Base-by-base conservation (phyloP, 2,113 vertebrate species). In the Echinops telfairi region DNA sequence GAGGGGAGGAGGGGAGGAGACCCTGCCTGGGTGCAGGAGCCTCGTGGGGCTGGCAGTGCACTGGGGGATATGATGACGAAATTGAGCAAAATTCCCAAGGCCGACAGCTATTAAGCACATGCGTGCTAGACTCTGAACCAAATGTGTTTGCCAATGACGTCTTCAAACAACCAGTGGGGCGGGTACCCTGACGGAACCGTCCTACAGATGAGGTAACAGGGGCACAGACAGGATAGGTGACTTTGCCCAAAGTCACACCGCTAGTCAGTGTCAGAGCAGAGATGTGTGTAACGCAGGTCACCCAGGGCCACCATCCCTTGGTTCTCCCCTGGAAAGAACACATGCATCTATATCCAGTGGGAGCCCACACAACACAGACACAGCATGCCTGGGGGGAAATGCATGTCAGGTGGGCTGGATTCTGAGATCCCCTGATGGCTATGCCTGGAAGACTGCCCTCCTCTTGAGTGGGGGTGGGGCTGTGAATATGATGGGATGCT, bases 101-200 rank as follows among this genome's bases (percentile, higher is more conserved):
- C 2, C 4, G 77, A 19, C 2, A 0, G 20, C 9, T 0, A 1
- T 1, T 0, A 60, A 22, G 15, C 0, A 0, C 4, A 25, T 58
- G 29, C 1, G 0, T 14, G 0, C 53, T n/a, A 0, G 0, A 60
- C 43, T n/a, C 38, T 8, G 20, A 16, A 60, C 23, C 2, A 11
- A 53, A 0, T 0, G 29, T 25, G 2, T 31, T 7, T 47, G 75
- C n/a, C 79, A 25, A 3, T 15, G 43, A 31, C 0, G n/a, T 5
- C 82, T 87, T 36, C 20, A 15, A 40, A 38, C 5, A 1, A 1
- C 6, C 27, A 19, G 12, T 3, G 3, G 15, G 4, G 23, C 27
- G 40, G 60, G 53, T n/a, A 10, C 58, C 27, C 0, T 6, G 31
- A 33, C 0, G 3, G 47, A 76, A 17, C 27, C 47, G 5, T 12